A percentile compares a stretch with the other conserved stretches of the same genome.
Evolutionary conservation across 2,888 invertebrate genomes (phyloP).

Genomic region (Stratiomys singularior): DNA sequence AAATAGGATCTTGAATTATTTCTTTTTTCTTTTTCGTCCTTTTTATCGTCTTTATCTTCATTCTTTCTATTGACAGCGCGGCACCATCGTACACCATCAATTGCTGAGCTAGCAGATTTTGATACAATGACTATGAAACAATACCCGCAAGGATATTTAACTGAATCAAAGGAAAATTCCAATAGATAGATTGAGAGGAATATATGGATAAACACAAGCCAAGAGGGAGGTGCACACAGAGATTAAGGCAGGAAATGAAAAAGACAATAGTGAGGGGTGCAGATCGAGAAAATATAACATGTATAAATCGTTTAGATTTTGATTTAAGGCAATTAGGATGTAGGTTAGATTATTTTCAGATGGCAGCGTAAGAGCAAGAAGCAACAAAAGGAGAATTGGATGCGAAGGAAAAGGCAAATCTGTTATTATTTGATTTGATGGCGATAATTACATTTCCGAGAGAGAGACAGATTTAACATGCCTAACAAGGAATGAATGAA

Average conservation of each 20-base stretch:
- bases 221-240: not conserved
- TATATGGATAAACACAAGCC: not conserved
- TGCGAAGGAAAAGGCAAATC: no score
- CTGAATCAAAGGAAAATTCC: slow-evolving; percentile 13
- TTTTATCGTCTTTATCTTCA: not conserved
- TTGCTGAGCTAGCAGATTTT: slow-evolving; percentile 41
- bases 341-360: no score
- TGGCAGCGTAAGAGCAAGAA: no score
- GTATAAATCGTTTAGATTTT: slow-evolving; percentile 12
- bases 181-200: not conserved
- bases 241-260: not conserved
- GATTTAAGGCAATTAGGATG: slow-evolving; percentile 30
- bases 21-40: no score
- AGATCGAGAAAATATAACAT: no score
- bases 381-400: no score
- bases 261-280: not conserved
- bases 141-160: slow-evolving; percentile 48
- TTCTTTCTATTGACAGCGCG: not conserved
- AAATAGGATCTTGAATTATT: not conserved
- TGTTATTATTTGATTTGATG: no score
- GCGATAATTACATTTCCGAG: no score
- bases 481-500: no score
- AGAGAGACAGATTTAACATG: no score
- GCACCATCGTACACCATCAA: not conserved
- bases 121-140: slow-evolving; percentile 42